phyloP scores from a whole-genome alignment of 2,797 vertebrate species.

The Artibeus jamaicensis region DNA sequence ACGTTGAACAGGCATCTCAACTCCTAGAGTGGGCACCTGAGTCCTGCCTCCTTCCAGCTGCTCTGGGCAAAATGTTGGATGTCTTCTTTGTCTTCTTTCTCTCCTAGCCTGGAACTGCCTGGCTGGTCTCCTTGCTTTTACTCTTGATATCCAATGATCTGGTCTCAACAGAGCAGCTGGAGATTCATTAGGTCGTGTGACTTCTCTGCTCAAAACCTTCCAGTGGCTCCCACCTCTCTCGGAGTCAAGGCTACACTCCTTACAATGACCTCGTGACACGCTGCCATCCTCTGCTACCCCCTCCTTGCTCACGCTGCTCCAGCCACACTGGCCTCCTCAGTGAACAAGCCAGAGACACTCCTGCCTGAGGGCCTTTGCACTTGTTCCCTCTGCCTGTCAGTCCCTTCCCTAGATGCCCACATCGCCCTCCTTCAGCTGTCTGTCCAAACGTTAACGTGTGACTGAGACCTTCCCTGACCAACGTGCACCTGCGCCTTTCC shows the following conservation, averaged over 20 bases:
- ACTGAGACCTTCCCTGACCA: not conserved
- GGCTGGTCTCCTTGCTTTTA: not conserved
- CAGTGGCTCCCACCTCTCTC: not conserved
- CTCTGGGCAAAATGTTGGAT: not conserved
- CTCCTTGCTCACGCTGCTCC: not conserved
- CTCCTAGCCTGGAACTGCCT: not conserved
- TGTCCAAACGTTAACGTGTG: not conserved
- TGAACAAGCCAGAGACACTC: not conserved
- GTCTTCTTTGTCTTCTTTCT: not conserved
- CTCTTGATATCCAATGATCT: not conserved
- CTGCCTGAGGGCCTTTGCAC: not conserved
- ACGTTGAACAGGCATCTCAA: too few species aligned
- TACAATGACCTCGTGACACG: not conserved
- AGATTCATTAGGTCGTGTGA: not conserved
- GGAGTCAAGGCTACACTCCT: not conserved
- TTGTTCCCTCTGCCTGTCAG: not conserved
- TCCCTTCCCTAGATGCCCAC: not conserved
- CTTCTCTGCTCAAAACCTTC: not conserved
- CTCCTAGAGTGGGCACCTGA: not conserved
- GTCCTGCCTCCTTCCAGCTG: not conserved
- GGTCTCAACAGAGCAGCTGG: not conserved
- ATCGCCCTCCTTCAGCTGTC: not conserved
- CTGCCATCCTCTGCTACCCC: not conserved
- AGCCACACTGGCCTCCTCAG: not conserved
- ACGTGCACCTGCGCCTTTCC: not conserved